A percentile compares a stretch with the other conserved stretches of the same genome.
phyloP scores from a whole-genome alignment of 2,797 vertebrate genomes.

The Ctenosaura bakeri region DNA sequence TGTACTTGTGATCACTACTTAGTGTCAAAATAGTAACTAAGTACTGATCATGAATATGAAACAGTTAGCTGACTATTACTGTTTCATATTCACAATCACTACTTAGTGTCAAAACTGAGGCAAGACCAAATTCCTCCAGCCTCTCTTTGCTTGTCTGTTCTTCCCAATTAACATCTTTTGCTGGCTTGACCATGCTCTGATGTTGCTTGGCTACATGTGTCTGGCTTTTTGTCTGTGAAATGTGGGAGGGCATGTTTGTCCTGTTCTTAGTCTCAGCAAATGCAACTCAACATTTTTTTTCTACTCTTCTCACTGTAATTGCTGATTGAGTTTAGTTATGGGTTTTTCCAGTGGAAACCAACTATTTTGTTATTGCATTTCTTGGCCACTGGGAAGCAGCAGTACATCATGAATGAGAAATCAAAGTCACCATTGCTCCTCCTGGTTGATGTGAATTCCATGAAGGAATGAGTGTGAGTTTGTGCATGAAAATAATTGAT shows the following conservation, averaged over 20 bases:
- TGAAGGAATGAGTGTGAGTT: not conserved
- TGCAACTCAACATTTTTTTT: not conserved
- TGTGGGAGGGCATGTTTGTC: not conserved
- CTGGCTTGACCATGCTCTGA: too few relatives aligned
- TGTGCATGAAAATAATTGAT: not conserved
- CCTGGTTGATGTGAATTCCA: not conserved
- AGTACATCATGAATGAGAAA: not conserved
- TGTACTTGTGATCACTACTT: too few relatives aligned
- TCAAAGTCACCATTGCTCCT: not conserved
- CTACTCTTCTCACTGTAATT: not conserved
- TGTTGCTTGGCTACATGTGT: too few relatives aligned
- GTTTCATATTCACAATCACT: too few relatives aligned
- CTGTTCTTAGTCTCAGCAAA: not conserved
- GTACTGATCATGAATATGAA: too few relatives aligned
- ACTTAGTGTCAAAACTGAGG: too few relatives aligned
- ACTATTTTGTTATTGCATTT: not conserved
- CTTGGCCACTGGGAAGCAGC: conserved; percentile 24
- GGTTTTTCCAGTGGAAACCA: not conserved
- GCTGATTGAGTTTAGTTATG: not conserved
- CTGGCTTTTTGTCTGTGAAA: too few relatives aligned
- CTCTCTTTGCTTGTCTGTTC: too few relatives aligned
- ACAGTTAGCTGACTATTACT: too few relatives aligned
- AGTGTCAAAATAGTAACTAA: too few relatives aligned
- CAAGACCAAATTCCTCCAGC: too few relatives aligned
- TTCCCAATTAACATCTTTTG: too few relatives aligned